A percentile compares a stretch with the other conserved stretches of the same genome.
Evolutionary conservation across 2,113 vertebrate species (phyloP).

Genomic region (Tachysurus vachellii): DNA sequence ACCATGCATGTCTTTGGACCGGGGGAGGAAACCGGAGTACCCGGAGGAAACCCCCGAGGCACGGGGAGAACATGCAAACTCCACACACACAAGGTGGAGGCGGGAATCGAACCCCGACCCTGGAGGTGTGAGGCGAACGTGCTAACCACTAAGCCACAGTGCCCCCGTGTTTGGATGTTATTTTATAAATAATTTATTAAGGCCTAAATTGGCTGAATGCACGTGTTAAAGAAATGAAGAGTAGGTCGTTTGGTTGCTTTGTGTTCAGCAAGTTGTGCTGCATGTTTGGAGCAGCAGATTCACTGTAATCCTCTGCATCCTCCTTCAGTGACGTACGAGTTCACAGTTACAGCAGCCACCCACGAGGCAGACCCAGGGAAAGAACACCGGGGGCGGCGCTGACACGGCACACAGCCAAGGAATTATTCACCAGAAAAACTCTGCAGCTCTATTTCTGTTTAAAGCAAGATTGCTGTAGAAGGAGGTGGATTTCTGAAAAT

Average conservation of each 20-base stretch:
- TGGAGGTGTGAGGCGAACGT: too few species aligned
- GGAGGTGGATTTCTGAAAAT: conserved; percentile 3
- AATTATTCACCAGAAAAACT: conserved; percentile 32
- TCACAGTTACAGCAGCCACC: conserved; percentile 41
- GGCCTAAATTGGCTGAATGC: not conserved
- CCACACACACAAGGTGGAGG: too few species aligned
- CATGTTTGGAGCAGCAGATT: conserved; percentile 3
- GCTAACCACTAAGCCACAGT: too few species aligned
- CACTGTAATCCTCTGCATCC: conserved; percentile 5
- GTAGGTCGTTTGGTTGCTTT: not conserved
- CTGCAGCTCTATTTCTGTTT: conserved; percentile 12
- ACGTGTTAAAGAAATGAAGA: not conserved
- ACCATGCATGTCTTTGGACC: too few species aligned
- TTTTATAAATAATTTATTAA: not conserved
- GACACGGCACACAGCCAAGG: conserved; percentile 21
- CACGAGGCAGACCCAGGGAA: conserved; percentile 38
- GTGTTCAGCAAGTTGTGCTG: not conserved
- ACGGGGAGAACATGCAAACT: too few species aligned
- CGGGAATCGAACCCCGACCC: too few species aligned
- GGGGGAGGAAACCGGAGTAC: too few species aligned
- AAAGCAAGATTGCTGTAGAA: not conserved
- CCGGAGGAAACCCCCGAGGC: too few species aligned
- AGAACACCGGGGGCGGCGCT: conserved; percentile 37
- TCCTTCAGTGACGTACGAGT: conserved; percentile 40
- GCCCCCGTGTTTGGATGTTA: not conserved